These are phyloP conservation scores for Diorhabda sublineata DNA, from an alignment of 1,140 invertebrate genomes.

Conservation along the genomic window DNA sequence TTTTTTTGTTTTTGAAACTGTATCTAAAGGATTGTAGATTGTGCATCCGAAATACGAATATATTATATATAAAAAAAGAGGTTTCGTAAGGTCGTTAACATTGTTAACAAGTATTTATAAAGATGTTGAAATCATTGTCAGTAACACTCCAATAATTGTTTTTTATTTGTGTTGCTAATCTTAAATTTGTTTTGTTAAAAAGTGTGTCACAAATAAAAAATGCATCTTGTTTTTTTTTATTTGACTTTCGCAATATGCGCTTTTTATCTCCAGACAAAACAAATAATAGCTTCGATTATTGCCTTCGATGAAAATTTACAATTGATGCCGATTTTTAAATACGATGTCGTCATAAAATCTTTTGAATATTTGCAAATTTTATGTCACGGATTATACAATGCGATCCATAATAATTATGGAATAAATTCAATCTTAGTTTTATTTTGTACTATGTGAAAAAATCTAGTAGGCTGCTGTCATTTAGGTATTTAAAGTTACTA, in stretches of 20 bases:
- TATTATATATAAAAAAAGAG: not conserved
- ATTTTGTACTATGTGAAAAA: too few species aligned
- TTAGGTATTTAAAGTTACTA: too few species aligned
- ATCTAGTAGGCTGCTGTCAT: too few species aligned
- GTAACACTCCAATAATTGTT: constrained; percentile 7
- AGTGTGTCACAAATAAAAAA: constrained; percentile 28
- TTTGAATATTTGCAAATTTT: constrained; percentile 5
- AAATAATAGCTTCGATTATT: constrained; percentile 16
- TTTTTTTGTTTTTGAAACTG: too few species aligned
- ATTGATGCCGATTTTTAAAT: not conserved
- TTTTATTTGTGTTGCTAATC: constrained; percentile 21
- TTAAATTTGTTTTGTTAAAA: constrained; percentile 27
- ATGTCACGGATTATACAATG: too few species aligned
- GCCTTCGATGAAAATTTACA: not conserved
- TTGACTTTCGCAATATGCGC: constrained; percentile 24
- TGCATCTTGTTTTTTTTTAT: constrained; percentile 17
- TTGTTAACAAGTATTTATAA: constrained; percentile 5
- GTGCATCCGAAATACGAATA: too few species aligned
- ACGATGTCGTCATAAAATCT: constrained; percentile 13
- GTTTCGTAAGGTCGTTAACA: not conserved
- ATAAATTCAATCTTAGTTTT: too few species aligned
- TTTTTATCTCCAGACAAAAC: constrained; percentile 33
- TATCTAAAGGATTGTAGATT: too few species aligned
- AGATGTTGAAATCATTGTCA: constrained; percentile 13
- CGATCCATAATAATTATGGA: too few species aligned